These are phyloP conservation scores for Laterallus jamaicensis DNA, from an alignment of 2,113 vertebrate species.

Conservation along the genomic window DNA sequence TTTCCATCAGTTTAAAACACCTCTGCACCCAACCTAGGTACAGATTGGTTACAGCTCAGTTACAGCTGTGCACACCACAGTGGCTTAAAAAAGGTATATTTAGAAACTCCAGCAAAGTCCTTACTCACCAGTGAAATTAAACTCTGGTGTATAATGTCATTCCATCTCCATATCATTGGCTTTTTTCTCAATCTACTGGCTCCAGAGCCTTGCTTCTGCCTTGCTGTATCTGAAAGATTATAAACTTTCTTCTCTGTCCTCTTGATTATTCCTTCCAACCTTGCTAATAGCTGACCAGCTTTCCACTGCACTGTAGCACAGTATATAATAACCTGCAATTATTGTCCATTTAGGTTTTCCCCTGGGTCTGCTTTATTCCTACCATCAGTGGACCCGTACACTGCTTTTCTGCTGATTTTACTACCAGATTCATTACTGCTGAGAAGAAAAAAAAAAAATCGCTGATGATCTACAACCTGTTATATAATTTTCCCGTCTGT, in stretches of 20 bases:
- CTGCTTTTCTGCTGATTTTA: conserved; percentile 75
- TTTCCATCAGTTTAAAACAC: not conserved
- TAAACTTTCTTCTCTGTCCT: conserved; percentile 57
- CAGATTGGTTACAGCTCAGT: not conserved
- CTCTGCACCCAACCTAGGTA: not conserved
- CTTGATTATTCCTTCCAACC: conserved; percentile 72
- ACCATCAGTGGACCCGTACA: not conserved
- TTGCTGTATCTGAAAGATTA: not conserved
- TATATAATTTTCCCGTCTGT: conserved; percentile 26
- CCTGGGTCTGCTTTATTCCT: conserved; percentile 74
- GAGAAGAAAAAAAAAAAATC: conserved; percentile 8
- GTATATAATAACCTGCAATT: conserved; percentile 81
- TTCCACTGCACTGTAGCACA: conserved; percentile 70
- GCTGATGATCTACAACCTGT: conserved; percentile 24
- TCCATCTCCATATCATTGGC: not conserved
- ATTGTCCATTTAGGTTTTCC: conserved; percentile 82
- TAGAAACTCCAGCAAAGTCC: not conserved
- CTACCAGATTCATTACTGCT: conserved; percentile 65
- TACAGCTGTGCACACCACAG: not conserved
- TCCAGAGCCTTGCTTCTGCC: not conserved
- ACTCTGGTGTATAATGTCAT: not conserved
- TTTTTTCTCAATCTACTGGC: not conserved
- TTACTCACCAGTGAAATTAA: not conserved
- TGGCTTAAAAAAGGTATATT: not conserved
- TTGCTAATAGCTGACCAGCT: conserved; percentile 76